Evolutionary conservation across 2,113 vertebrate genomes (phyloP).

Genomic region (Apteryx owenii): DNA sequence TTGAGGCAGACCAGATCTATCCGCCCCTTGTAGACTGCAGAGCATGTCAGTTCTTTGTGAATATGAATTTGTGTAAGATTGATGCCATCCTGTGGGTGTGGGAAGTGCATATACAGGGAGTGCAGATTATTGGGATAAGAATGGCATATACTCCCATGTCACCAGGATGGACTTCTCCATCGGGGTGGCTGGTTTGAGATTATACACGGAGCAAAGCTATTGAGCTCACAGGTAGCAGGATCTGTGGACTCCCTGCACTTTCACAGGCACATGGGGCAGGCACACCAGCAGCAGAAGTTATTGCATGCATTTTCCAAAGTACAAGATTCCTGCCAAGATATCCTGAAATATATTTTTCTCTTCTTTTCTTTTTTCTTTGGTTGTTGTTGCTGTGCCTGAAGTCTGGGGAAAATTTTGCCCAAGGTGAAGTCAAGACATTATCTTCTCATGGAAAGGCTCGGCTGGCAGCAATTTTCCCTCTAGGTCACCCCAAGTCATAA

Average conservation of each 20-base stretch:
- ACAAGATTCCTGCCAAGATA: neutral
- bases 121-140: fast-evolving
- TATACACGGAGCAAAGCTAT: neutral
- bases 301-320: neutral
- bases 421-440: fast-evolving
- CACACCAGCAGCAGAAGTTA: neutral
- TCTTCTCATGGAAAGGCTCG: neutral
- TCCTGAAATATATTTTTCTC: neutral
- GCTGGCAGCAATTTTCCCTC: neutral
- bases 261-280: neutral
- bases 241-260: neutral
- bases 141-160: fast-evolving
- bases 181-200: fast-evolving
- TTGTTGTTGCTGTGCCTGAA: neutral
- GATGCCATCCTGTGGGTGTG: constrained; percentile 19
- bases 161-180: neutral
- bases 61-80: fast-evolving
- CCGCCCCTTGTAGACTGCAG: neutral
- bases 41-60: neutral
- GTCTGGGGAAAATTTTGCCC: neutral
- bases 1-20: constrained; percentile 33
- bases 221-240: neutral
- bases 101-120: neutral
- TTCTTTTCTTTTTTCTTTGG: neutral
- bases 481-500: neutral